Percentiles rank a stretch among this genome's conserved stretches.
These are phyloP conservation scores for Patella vulgata DNA, from an alignment of 1,140 invertebrate species.

Conservation along the genomic window DNA sequence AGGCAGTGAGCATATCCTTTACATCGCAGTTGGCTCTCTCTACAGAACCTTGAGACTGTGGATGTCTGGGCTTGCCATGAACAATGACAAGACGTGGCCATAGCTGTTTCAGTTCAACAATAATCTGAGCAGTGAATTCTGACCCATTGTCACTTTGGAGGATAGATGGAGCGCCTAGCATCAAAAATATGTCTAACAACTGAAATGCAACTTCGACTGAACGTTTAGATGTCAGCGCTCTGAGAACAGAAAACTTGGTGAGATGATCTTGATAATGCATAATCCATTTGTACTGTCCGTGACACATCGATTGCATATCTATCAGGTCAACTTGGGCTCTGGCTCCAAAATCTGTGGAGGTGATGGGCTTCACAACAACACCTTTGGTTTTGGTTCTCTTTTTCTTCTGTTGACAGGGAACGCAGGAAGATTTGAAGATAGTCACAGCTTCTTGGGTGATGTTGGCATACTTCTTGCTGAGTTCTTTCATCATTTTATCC, in stretches of 20 bases:
- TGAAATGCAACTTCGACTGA: no score
- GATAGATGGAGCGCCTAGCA: no score
- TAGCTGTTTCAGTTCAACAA: no score
- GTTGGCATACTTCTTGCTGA: constrained; percentile 29
- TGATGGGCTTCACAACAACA: constrained; percentile 13
- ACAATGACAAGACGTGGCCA: no score
- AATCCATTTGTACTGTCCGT: constrained; percentile 17
- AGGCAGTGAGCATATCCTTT: no score
- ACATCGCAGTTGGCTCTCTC: no score
- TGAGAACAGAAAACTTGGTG: constrained; percentile 21
- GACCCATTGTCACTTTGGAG: no score
- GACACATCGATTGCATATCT: constrained; percentile 17
- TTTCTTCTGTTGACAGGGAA: constrained; percentile 3
- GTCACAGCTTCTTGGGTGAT: constrained; percentile 18
- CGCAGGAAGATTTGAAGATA: constrained; percentile 29
- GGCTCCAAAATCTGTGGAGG: constrained; percentile 9
- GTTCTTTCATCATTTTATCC: constrained; percentile 27
- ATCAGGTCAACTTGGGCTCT: constrained; percentile 18
- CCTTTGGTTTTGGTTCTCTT: constrained; percentile 17
- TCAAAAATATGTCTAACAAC: no score
- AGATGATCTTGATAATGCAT: constrained; percentile 21
- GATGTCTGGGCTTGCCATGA: no score
- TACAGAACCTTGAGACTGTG: no score
- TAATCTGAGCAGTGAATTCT: not conserved
- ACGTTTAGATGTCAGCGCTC: no score